phyloP scores from a whole-genome alignment of 2,113 vertebrate species.

The Brachirus orientalis region DNA sequence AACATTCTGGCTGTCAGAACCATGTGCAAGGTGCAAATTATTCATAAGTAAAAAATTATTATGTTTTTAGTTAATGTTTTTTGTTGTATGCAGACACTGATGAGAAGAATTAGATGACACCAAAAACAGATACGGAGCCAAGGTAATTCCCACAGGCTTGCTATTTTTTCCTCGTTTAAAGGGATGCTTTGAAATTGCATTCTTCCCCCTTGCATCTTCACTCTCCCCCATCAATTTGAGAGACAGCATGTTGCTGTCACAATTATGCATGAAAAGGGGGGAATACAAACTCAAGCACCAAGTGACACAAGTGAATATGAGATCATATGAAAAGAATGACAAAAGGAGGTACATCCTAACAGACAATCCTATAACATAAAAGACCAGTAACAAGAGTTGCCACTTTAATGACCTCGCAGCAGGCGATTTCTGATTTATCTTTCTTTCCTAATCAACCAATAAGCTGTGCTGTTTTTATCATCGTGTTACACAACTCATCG shows the following conservation, averaged over 20 bases:
- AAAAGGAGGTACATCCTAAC: conserved; percentile 18
- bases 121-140: conserved; percentile 14
- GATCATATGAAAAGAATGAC: conserved; percentile 31
- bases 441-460: conserved; percentile 7
- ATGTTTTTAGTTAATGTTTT: neutral
- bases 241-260: conserved; percentile 56
- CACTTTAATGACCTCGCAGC: conserved; percentile 4
- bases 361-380: conserved; percentile 29
- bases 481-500: too few species aligned
- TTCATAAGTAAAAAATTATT: neutral
- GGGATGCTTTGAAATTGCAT: conserved; percentile 60
- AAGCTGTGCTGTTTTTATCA: too few species aligned
- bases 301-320: conserved; percentile 23
- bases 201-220: conserved; percentile 4
- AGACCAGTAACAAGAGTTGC: neutral
- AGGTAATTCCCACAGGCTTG: too few species aligned
- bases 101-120: conserved; percentile 15
- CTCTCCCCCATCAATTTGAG: conserved; percentile 45
- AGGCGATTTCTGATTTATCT: conserved; percentile 17
- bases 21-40: neutral
- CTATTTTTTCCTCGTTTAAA: conserved; percentile 21
- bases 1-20: too few species aligned
- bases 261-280: conserved; percentile 69
- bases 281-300: conserved; percentile 55
- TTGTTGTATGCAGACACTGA: conserved; percentile 19